Percentiles rank a stretch among this genome's conserved stretches.
Evolutionary conservation across 1,140 invertebrate genomes (phyloP).

Genomic region (Paracyclopina nana): DNA sequence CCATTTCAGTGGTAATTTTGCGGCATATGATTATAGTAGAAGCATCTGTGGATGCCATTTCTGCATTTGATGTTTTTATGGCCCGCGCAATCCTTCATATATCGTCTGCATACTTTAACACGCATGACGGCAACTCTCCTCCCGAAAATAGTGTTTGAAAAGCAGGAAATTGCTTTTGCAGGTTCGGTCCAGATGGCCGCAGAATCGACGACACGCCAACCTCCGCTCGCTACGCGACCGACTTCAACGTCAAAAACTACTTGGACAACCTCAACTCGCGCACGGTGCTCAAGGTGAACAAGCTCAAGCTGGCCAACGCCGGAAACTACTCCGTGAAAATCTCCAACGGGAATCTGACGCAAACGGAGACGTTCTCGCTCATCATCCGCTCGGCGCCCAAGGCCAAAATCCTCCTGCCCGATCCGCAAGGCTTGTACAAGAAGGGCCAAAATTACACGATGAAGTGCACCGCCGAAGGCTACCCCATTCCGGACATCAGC

Average conservation of each 20-base stretch:
- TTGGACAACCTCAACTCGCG: background rate
- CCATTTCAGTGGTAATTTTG: no score
- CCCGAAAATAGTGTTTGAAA: no score
- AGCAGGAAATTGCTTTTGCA: background rate
- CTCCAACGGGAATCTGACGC: background rate
- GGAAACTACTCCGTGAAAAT: slow-evolving; percentile 9
- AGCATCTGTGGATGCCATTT: no score
- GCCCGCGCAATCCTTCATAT: no score
- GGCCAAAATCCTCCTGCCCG: background rate
- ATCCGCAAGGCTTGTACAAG: slow-evolving; percentile 1
- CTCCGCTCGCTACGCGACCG: background rate
- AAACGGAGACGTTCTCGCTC: slow-evolving; percentile 1
- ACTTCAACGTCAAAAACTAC: slow-evolving; percentile 3
- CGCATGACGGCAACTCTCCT: no score
- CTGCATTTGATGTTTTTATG: no score
- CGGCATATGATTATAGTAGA: no score
- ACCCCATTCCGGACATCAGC: background rate
- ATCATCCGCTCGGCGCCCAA: background rate
- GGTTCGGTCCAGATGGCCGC: background rate
- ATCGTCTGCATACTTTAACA: no score
- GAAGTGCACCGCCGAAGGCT: background rate
- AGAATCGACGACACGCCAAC: background rate
- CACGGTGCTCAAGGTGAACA: slow-evolving; percentile 10
- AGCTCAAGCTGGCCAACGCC: slow-evolving; percentile 8
- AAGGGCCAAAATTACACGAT: slow-evolving; percentile 3